Evolutionary conservation across 35 echinoderm and acorn worm species (phyloP).

Genomic region (Apostichopus californicus): DNA sequence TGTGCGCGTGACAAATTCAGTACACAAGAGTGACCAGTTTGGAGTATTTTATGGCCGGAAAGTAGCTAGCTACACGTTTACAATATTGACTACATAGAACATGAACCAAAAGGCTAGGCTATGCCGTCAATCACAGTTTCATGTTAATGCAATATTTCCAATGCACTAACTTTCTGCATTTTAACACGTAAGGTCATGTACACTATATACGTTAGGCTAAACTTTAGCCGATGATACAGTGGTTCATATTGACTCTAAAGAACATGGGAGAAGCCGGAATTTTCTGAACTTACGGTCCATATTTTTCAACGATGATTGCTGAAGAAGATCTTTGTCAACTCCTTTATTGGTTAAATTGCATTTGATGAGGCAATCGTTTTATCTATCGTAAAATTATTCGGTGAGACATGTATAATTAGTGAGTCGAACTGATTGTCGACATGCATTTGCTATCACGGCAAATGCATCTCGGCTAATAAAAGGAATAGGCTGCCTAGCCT

Average conservation of each 20-base stretch:
- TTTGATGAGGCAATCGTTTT: neutral
- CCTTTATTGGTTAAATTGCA: neutral
- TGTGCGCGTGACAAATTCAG: conserved; percentile 4
- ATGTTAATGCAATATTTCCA: neutral
- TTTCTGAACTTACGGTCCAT: neutral
- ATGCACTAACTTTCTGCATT: no score
- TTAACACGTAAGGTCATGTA: neutral
- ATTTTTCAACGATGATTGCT: neutral
- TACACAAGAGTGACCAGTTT: neutral
- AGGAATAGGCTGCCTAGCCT: neutral
- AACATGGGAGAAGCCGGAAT: neutral
- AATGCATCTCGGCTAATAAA: neutral
- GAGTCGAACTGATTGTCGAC: neutral
- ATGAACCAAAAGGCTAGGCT: neutral
- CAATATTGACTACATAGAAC: neutral
- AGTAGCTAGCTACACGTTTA: conserved; percentile 16
- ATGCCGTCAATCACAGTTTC: neutral
- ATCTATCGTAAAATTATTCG: neutral
- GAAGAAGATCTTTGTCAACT: neutral
- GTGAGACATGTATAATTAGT: neutral
- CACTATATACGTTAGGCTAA: neutral
- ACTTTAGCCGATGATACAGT: neutral
- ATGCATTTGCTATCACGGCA: neutral
- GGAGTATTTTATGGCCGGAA: neutral
- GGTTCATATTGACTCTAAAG: neutral